Percentiles rank a stretch among this genome's conserved stretches.
Evolutionary conservation across 2,797 vertebrate species (phyloP).

Genomic region (Eulemur rubriventer): DNA sequence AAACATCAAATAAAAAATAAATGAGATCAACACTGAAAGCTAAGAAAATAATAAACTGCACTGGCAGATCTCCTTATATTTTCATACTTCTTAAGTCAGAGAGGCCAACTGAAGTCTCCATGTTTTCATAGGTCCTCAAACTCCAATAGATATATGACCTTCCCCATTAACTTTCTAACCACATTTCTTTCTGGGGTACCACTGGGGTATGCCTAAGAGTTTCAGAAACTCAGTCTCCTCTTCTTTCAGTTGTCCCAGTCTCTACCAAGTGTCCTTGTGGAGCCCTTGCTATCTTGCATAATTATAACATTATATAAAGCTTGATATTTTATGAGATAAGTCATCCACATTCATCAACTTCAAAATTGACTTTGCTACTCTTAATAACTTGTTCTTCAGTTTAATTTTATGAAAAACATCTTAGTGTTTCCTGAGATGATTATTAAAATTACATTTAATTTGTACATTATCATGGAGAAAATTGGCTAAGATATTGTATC

Average conservation of each 20-base stretch:
- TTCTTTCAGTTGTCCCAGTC: not conserved
- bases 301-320: not conserved
- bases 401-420: not conserved
- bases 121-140: not conserved
- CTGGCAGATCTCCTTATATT: not conserved
- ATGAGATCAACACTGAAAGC: no score
- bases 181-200: not conserved
- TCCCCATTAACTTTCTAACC: not conserved
- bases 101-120: not conserved
- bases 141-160: not conserved
- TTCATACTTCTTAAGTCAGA: not conserved
- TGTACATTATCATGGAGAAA: not conserved
- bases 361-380: not conserved
- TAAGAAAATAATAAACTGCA: not conserved
- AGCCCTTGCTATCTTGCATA: not conserved
- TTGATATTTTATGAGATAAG: not conserved
- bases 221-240: not conserved
- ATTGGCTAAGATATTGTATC: not conserved
- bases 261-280: not conserved
- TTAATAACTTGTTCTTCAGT: not conserved
- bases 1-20: not conserved
- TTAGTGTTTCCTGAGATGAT: not conserved
- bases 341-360: not conserved
- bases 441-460: not conserved
- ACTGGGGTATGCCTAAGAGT: not conserved